Conservation (phyloP, 1,140 invertebrate genomes). For the Macrosteles quadrilineatus region DNA sequence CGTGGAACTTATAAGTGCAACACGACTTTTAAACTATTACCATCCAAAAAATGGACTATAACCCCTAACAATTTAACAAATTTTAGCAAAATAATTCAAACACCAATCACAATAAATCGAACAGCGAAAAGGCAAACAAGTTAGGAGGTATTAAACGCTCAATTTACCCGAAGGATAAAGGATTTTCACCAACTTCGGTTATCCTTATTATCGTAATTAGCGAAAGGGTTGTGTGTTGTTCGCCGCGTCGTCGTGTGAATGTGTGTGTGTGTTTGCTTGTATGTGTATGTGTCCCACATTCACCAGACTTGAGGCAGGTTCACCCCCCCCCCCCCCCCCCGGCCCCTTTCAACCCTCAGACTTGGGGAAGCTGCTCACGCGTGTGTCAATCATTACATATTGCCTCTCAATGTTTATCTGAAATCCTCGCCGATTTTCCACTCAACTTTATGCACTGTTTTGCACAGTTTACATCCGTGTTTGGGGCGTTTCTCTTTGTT, state of each 20-base stretch:
- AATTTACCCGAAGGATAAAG: too few species aligned
- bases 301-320: not conserved
- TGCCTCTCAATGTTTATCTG: slow-evolving; percentile 22
- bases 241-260: not conserved
- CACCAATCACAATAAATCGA: too few species aligned
- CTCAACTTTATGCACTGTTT: not conserved
- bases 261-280: slow-evolving; percentile 1
- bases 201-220: not conserved
- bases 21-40: too few species aligned
- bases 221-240: not conserved
- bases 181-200: too few species aligned
- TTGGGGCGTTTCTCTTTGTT: too few species aligned
- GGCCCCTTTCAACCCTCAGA: not conserved
- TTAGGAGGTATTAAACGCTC: too few species aligned
- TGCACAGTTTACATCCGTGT: too few species aligned
- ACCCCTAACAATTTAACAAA: too few species aligned
- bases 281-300: slow-evolving; percentile 21
- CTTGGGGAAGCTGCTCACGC: not conserved
- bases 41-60: too few species aligned
- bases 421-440: not conserved
- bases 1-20: too few species aligned
- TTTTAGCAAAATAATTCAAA: too few species aligned
- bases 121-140: too few species aligned
- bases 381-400: slow-evolving; percentile 24
- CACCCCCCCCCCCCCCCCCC: not conserved